Evolutionary conservation across 2,888 invertebrate genomes (phyloP).

Genomic region (Ariolimax columbianus): DNA sequence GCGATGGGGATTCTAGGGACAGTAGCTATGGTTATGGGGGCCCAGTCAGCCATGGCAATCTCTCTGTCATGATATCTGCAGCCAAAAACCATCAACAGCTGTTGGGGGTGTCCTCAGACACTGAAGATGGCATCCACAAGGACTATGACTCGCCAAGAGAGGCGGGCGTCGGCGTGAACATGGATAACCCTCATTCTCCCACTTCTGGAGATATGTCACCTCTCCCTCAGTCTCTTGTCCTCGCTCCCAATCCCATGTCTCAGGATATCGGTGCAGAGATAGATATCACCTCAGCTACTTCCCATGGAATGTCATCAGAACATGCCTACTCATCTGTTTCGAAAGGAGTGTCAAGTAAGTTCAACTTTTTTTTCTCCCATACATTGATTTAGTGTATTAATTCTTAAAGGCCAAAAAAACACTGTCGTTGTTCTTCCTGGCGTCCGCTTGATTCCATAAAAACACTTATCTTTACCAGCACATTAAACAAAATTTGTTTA

Average conservation of each 20-base stretch:
- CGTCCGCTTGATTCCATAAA: too few relatives aligned
- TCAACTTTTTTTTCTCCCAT: not conserved
- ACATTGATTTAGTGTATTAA: too few relatives aligned
- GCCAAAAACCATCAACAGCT: slow-evolving; percentile 41
- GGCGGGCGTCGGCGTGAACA: slow-evolving; percentile 51
- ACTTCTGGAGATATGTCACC: slow-evolving; percentile 61
- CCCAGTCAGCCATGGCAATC: slow-evolving; percentile 33
- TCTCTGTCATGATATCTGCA: not conserved
- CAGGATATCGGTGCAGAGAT: slow-evolving; percentile 70
- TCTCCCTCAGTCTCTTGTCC: slow-evolving; percentile 61
- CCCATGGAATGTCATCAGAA: slow-evolving; percentile 80
- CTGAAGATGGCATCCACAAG: slow-evolving; percentile 28
- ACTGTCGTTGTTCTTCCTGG: too few relatives aligned
- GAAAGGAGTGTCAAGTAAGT: slow-evolving; percentile 61
- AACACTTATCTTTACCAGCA: too few relatives aligned
- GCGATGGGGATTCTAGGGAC: slow-evolving; percentile 39
- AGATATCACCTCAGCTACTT: slow-evolving; percentile 62
- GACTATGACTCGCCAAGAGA: slow-evolving; percentile 52
- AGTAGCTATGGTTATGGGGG: not conserved
- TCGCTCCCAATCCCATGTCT: slow-evolving; percentile 64
- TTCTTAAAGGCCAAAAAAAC: too few relatives aligned
- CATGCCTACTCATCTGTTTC: slow-evolving; percentile 87
- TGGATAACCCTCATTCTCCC: slow-evolving; percentile 50
- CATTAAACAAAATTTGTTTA: too few relatives aligned
- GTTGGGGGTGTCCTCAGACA: slow-evolving; percentile 15